Conservation (phyloP, 1,140 invertebrate species). For the Leptinotarsa defecta region DNA sequence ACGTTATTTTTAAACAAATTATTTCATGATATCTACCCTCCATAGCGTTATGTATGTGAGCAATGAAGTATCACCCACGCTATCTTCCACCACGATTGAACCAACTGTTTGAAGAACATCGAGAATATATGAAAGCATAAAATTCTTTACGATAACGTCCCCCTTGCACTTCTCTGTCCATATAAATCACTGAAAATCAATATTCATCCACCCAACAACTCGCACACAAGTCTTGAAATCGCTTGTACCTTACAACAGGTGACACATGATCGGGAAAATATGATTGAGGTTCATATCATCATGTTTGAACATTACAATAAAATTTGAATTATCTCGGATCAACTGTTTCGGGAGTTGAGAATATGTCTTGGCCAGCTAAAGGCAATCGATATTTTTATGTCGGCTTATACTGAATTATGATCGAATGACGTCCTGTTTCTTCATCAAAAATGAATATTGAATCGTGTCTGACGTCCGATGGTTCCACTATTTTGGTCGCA, state of each 20-base stretch:
- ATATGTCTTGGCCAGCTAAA: constrained; percentile 53
- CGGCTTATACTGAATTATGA: constrained; percentile 54
- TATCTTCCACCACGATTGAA: no score
- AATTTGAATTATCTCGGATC: constrained; percentile 53
- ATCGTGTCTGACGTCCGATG: constrained; percentile 36
- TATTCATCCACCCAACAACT: constrained; percentile 43
- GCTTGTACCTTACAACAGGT: constrained; percentile 47
- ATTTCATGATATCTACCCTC: no score
- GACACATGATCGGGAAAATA: constrained; percentile 52
- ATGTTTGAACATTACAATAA: constrained; percentile 50
- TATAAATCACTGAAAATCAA: constrained; percentile 46
- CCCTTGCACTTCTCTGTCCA: constrained; percentile 39
- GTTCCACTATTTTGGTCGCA: constrained; percentile 41
- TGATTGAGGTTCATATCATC: constrained; percentile 54
- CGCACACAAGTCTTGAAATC: constrained; percentile 45
- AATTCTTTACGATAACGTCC: constrained; percentile 45
- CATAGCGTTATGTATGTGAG: no score
- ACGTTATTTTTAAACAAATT: no score
- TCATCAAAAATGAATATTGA: constrained; percentile 51
- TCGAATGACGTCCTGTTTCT: constrained; percentile 53
- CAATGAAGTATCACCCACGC: no score
- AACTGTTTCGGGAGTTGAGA: constrained; percentile 51
- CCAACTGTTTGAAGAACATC: not conserved
- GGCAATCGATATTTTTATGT: constrained; percentile 50
- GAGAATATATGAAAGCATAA: constrained; percentile 27